Conservation (phyloP, 2,797 vertebrate species). For the Sebastes vulpes region DNA sequence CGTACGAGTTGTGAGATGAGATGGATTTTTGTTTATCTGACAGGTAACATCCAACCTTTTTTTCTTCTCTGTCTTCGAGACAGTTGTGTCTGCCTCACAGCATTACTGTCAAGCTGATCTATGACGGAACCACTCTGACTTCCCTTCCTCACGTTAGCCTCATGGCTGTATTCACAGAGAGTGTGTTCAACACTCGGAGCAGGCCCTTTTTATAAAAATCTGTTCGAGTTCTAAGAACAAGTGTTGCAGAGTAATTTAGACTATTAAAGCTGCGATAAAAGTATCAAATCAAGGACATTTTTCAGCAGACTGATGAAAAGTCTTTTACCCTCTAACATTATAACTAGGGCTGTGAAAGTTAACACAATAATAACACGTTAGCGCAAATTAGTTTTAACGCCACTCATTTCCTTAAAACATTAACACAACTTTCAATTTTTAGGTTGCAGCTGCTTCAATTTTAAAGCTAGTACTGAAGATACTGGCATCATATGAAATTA, state of each 20-base stretch:
- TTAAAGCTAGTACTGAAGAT: too few species aligned
- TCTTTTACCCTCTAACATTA: background rate
- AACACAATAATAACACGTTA: too few species aligned
- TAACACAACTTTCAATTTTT: too few species aligned
- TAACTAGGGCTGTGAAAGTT: too few species aligned
- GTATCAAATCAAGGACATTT: background rate
- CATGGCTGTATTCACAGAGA: conserved; percentile 50
- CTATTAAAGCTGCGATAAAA: background rate
- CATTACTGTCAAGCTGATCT: conserved; percentile 79
- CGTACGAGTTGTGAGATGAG: conserved; percentile 70
- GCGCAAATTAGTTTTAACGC: too few species aligned
- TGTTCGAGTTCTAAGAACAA: background rate
- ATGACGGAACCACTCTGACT: conserved; percentile 56
- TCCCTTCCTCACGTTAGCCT: conserved; percentile 48
- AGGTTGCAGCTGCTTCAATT: too few species aligned
- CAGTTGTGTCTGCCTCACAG: conserved; percentile 75
- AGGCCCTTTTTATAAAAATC: background rate
- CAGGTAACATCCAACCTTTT: conserved; percentile 79
- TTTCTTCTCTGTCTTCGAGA: conserved; percentile 71
- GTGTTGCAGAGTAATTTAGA: background rate
- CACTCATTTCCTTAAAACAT: too few species aligned
- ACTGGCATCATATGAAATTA: too few species aligned
- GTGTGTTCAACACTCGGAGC: conserved; percentile 5
- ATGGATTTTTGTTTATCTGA: conserved; percentile 75
- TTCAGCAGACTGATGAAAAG: background rate